Conservation (phyloP, 2,797 vertebrate species). For the Scolopax rusticola region DNA sequence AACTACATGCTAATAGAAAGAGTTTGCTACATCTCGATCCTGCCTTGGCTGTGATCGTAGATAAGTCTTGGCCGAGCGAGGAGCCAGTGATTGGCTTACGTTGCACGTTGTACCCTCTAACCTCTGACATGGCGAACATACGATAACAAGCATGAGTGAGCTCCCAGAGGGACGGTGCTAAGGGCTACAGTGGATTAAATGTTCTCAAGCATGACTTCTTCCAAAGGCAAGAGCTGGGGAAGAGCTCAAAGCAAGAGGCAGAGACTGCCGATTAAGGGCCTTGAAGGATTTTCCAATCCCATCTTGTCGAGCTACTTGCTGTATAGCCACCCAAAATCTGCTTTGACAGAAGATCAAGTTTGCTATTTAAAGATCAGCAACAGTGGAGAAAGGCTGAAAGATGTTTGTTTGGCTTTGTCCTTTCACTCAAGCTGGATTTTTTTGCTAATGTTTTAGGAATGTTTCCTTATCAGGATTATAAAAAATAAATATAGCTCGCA, state of each 20-base stretch:
- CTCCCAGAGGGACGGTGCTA: slow-evolving; percentile 67
- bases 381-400: neutral
- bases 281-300: slow-evolving; percentile 37
- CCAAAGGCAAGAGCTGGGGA: slow-evolving; percentile 4
- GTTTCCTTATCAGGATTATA: slow-evolving; percentile 66
- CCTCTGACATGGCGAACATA: slow-evolving; percentile 68
- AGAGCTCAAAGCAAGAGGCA: neutral
- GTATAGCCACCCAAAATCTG: neutral
- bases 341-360: slow-evolving; percentile 21
- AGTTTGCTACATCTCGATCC: neutral
- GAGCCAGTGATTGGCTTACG: slow-evolving; percentile 58
- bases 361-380: neutral
- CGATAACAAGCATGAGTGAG: slow-evolving; percentile 63
- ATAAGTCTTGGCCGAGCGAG: slow-evolving; percentile 26
- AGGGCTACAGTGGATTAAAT: slow-evolving; percentile 69
- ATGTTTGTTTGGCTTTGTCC: neutral
- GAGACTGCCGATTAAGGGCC: neutral
- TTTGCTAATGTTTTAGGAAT: slow-evolving; percentile 64
- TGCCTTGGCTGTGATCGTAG: neutral
- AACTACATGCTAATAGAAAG: neutral
- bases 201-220: slow-evolving; percentile 60
- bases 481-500: slow-evolving; percentile 66
- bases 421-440: slow-evolving; percentile 28
- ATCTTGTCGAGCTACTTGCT: neutral
- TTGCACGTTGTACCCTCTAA: slow-evolving; percentile 69